A percentile compares a stretch with the other conserved stretches of the same genome.
These are phyloP conservation scores for Dysdera silvatica DNA, from an alignment of 1,140 invertebrate genomes.

Conservation along the genomic window DNA sequence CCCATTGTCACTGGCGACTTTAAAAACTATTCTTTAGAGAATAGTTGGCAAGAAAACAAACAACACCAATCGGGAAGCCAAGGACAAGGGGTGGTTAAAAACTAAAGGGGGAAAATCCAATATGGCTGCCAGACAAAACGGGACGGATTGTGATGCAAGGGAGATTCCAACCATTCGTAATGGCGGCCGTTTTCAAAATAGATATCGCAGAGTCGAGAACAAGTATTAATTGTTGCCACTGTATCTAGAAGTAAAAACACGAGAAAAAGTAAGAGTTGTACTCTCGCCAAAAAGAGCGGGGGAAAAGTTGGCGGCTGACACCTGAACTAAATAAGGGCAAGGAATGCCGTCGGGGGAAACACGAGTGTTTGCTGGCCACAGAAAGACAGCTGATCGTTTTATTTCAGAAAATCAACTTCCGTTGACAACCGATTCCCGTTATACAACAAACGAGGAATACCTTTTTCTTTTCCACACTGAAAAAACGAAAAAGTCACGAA, in stretches of 20 bases:
- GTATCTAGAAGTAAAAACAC: constrained; percentile 16
- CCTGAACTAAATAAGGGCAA: constrained; percentile 27
- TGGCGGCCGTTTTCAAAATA: constrained; percentile 16
- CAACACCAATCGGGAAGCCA: no score
- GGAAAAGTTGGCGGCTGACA: background rate
- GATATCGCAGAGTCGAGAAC: constrained; percentile 17
- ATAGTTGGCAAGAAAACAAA: no score
- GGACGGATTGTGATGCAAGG: constrained; percentile 1
- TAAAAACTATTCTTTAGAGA: no score
- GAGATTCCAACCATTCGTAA: constrained; percentile 2
- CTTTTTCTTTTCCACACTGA: no score
- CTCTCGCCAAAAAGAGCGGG: constrained; percentile 16
- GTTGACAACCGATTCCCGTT: no score
- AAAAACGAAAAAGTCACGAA: no score
- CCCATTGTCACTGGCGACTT: no score
- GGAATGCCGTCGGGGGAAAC: constrained; percentile 2
- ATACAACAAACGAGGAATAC: no score
- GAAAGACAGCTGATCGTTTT: no score
- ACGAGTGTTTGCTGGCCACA: no score
- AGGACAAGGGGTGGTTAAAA: background rate
- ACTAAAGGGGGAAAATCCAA: background rate
- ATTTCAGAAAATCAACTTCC: no score
- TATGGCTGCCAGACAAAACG: background rate
- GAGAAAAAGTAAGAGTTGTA: constrained; percentile 26
- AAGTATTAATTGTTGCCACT: constrained; percentile 28